Evolutionary conservation across 2,113 vertebrate genomes (phyloP).

Genomic region (Hippoglossus stenolepis): DNA sequence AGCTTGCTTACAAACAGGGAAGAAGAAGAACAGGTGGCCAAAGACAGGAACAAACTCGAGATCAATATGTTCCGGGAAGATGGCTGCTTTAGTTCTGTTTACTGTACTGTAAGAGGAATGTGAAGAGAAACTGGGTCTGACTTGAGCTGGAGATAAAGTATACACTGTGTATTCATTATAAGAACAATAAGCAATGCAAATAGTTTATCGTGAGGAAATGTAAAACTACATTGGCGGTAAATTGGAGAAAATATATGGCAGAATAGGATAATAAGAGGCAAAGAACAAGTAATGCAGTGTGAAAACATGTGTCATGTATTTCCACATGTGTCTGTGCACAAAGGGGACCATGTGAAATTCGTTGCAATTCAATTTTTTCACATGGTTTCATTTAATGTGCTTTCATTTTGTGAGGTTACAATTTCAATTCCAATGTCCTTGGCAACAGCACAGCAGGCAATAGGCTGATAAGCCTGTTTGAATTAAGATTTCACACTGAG

Average conservation of each 20-base stretch:
- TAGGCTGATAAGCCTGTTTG: conserved; percentile 57
- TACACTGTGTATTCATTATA: background rate
- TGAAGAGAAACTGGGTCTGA: conserved; percentile 12
- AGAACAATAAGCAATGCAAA: background rate
- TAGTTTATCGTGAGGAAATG: background rate
- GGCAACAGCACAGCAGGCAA: conserved; percentile 61
- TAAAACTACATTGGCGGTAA: background rate
- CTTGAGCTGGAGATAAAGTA: background rate
- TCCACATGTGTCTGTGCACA: conserved; percentile 1
- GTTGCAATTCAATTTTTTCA: conserved; percentile 1
- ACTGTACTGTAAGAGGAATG: conserved; percentile 27
- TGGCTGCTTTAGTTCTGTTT: conserved; percentile 22
- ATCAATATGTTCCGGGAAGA: conserved; percentile 54
- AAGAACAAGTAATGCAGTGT: conserved; percentile 2
- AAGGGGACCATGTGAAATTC: conserved; percentile 7
- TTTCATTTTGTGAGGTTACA: conserved; percentile 34
- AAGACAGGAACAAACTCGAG: conserved; percentile 28
- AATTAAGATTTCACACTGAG: conserved; percentile 56
- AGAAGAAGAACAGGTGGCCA: conserved; percentile 44
- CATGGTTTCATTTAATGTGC: conserved; percentile 15
- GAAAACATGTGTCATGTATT: conserved; percentile 14
- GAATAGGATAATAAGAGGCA: background rate
- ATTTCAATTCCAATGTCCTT: conserved; percentile 63
- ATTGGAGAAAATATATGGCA: background rate
- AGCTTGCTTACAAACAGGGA: background rate